Percentiles rank a stretch among this genome's conserved stretches.
Conservation (phyloP, 2,113 vertebrate genomes). For the Callocephalon fimbriatum region DNA sequence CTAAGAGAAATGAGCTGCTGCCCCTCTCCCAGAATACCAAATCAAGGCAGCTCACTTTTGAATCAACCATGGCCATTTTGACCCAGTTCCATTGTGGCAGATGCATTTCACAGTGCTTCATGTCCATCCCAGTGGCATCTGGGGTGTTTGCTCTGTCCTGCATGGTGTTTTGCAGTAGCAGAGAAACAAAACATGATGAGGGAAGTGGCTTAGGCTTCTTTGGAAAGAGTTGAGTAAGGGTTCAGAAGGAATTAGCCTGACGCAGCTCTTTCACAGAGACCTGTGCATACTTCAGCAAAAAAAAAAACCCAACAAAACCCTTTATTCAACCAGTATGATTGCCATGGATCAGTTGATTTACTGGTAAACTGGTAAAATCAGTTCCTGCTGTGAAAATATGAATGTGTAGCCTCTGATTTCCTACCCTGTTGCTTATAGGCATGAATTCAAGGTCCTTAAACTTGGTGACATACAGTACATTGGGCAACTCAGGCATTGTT, state of each 20-base stretch:
- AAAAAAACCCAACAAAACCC: neutral
- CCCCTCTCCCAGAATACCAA: neutral
- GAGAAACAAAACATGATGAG: neutral
- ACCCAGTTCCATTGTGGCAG: neutral
- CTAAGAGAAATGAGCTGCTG: neutral
- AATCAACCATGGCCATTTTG: rapidly evolving
- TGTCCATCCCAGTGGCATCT: neutral
- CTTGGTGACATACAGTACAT: neutral
- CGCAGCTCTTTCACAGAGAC: neutral
- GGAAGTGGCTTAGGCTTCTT: neutral
- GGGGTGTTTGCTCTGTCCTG: neutral
- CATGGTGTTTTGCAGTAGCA: neutral
- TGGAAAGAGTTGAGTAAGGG: neutral
- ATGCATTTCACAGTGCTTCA: neutral
- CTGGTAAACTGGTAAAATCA: neutral
- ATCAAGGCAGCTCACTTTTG: neutral
- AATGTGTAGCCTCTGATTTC: neutral
- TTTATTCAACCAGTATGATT: neutral
- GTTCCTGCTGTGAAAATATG: neutral
- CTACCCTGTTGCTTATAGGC: neutral
- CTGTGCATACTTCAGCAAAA: neutral
- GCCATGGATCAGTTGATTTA: neutral
- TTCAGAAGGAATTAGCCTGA: neutral
- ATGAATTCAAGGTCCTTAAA: neutral
- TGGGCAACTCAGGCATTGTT: rapidly evolving